Evolutionary conservation across 2,113 vertebrate genomes (phyloP).

Genomic region (Nothoprocta perdicaria): DNA sequence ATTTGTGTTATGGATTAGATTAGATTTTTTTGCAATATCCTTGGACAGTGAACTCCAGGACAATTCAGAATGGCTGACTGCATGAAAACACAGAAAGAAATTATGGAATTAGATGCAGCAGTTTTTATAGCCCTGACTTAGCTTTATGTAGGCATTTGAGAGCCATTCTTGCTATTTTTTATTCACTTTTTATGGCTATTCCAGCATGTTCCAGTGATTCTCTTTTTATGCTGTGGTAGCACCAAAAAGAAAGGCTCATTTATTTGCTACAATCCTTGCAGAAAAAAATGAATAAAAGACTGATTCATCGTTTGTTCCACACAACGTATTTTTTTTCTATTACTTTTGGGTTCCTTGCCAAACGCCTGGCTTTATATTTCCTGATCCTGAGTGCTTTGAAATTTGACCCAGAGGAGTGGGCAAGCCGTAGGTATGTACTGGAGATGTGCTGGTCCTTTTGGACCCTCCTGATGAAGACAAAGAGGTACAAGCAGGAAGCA

Average conservation of each 20-base stretch:
- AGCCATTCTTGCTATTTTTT: constrained; percentile 61
- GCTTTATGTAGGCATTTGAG: constrained; percentile 65
- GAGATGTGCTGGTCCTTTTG: background rate
- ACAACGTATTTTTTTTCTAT: constrained; percentile 41
- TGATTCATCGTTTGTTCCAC: constrained; percentile 67
- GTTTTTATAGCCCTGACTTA: constrained; percentile 62
- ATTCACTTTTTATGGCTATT: constrained; percentile 65
- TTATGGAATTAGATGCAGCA: constrained; percentile 51
- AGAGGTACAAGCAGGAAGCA: background rate
- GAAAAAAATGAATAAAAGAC: constrained; percentile 68
- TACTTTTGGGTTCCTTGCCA: constrained; percentile 35
- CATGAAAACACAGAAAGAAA: constrained; percentile 56
- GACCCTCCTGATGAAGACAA: background rate
- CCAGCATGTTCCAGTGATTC: constrained; percentile 64
- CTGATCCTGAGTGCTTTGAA: constrained; percentile 40
- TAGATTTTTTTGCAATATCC: constrained; percentile 18
- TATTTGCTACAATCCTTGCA: constrained; percentile 66
- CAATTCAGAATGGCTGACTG: constrained; percentile 65
- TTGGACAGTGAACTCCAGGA: constrained; percentile 58
- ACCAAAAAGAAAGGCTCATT: constrained; percentile 62
- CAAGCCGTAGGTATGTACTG: background rate
- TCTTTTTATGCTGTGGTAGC: constrained; percentile 72
- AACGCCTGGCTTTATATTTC: constrained; percentile 39
- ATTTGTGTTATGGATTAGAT: background rate
- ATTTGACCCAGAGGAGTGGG: constrained; percentile 51